Percentiles rank a stretch among this genome's conserved stretches.
Evolutionary conservation across 2,797 vertebrate species (phyloP).

Genomic region (Chelonia mydas): DNA sequence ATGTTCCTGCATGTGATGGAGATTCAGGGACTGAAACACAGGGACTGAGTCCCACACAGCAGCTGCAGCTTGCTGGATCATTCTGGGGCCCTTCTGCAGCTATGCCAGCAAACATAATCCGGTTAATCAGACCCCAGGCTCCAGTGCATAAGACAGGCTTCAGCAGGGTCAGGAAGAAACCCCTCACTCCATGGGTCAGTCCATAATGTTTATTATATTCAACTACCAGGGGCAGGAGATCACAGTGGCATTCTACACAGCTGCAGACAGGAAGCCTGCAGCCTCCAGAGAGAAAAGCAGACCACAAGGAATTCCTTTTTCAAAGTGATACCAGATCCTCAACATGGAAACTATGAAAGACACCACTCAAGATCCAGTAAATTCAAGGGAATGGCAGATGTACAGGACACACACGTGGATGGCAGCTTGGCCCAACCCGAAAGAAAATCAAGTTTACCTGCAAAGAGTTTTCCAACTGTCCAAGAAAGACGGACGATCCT

Average conservation of each 20-base stretch:
- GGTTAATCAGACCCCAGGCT: not conserved
- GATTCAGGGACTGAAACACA: not conserved
- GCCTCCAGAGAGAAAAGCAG: not conserved
- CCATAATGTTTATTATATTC: not conserved
- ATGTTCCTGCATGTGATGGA: not conserved
- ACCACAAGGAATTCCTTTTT: not conserved
- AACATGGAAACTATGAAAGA: not conserved
- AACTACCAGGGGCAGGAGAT: not conserved
- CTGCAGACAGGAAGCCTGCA: not conserved
- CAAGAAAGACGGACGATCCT: not conserved
- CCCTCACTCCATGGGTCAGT: not conserved
- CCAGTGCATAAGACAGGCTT: not conserved
- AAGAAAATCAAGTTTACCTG: not conserved
- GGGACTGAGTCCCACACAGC: not conserved
- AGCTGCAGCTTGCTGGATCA: not conserved
- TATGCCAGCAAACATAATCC: not conserved
- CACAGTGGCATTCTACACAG: not conserved
- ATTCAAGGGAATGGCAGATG: not conserved
- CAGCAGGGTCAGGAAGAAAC: not conserved
- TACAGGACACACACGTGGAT: not conserved
- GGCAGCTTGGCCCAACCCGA: not conserved
- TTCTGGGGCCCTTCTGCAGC: not conserved
- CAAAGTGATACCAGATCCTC: not conserved
- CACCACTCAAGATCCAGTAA: not conserved
- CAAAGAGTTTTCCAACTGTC: not conserved